Base-by-base conservation (phyloP, 2,888 invertebrate genomes). In the Buathra laborator region DNA sequence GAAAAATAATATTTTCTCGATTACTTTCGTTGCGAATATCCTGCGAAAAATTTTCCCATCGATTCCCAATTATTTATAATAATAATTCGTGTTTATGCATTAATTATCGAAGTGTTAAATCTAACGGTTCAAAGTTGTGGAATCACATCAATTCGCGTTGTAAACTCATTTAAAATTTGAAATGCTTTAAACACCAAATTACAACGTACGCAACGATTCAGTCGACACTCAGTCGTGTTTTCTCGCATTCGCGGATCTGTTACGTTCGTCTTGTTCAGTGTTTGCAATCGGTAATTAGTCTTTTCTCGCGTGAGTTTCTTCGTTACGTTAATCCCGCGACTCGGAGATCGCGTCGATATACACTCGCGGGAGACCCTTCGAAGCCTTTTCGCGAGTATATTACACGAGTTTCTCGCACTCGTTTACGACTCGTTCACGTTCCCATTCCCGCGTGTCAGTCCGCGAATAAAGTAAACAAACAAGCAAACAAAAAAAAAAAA, bases 221-320 rank as follows among this genome's bases (percentile, higher is more conserved):
- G 19, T 9, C 9, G 9, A 19, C 53, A 9, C 16, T 7, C 19
- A 10, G 16, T 16, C 53, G 53, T 9, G 16, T 10, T 53, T 9
- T 53, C 19, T 53, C 53, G 19, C 53, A 19, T 53, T 9, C 53
- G 53, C 19, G 9, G 53, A 19, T 9, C 9, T 16, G 16, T 10
- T 53, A 53, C 53, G 16, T 3, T 53, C 37, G 6, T 53, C 19
- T 53, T 19, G 19, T 19, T 53, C 53, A 19, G 29, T 1, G 14
- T 71, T 71, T 37, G 71, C 71, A 43, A 71, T 56, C 32, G 16
- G 53, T 43, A 71, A 71, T 71, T 56, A 71, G 71, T 53, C n/a
- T 71, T 71, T 71, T 51, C 43, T 67, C 71, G 5, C 43, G 56
- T 53, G 16, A 19, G 71, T 71, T 32, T 71, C 43, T 56, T 43